A percentile compares a stretch with the other conserved stretches of the same genome.
Conservation (phyloP, 2,113 vertebrate species). For the Acanthisitta chloris region DNA sequence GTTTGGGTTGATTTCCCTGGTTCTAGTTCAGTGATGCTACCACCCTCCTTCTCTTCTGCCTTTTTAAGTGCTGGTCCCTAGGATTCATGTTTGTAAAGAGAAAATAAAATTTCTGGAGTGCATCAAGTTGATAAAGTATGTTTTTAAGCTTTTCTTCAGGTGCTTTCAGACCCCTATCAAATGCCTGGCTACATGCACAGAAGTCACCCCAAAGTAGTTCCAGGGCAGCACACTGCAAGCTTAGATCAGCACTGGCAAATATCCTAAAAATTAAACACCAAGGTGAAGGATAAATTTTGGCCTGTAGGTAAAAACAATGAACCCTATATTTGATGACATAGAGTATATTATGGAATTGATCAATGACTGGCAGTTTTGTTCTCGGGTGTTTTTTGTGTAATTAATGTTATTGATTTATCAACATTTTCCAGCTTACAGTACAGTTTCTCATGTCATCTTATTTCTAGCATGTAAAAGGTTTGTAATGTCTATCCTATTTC, state of each 20-base stretch:
- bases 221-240: background rate
- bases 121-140: background rate
- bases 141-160: background rate
- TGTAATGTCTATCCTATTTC: background rate
- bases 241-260: background rate
- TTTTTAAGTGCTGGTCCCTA: background rate
- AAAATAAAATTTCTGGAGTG: background rate
- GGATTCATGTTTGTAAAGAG: background rate
- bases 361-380: background rate
- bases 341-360: background rate
- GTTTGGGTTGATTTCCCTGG: background rate
- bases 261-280: background rate
- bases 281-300: background rate
- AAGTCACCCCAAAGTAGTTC: background rate
- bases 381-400: background rate
- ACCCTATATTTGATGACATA: background rate
- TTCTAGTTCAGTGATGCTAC: background rate
- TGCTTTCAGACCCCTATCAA: background rate
- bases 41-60: background rate
- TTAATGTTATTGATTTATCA: conserved; percentile 11
- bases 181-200: background rate
- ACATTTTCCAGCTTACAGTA: background rate
- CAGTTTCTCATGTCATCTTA: background rate
- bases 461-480: background rate
- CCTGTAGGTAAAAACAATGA: background rate